Evolutionary conservation across 2,797 vertebrate genomes (phyloP), one percentile per base, ranked within the genome.

Genomic region (Microctenopoma stevenorrisi): DNA sequence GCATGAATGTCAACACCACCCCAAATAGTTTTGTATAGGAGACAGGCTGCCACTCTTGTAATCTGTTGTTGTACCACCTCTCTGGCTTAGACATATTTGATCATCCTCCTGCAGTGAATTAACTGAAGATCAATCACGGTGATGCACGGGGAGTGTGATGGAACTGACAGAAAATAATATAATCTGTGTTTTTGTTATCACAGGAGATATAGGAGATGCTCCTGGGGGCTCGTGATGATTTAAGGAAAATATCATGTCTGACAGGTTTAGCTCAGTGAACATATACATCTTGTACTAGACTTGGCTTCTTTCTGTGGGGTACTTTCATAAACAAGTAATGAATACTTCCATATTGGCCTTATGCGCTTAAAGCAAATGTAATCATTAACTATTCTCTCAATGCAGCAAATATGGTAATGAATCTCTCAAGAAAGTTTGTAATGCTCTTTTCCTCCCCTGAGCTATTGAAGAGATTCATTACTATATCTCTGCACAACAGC

Each of bases 51-150:
- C 13, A 33, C 50, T 64, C 62, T 68, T 73, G 61, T 86, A 82
- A 86, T 90, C 72, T 68, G 60, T 43, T 64, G 57, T 37, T 71
- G 56, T 57, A 42, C 72, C 72, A 76, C 74, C 82, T 84, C 82
- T 86, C 64, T 59, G 64, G 68, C 82, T 80, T 72, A 42, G 40
- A 67, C 60, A 51, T 22, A 63, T 82, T 83, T 78, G 79, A 89
- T 90, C 63, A 69, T 84, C 58, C 35, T 54, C 66, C 84, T 78
- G 65, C 76, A 59, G 75, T 67, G 80, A 88, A 76, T 85, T 82
- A 85, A 83, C 71, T 64, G 67, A 77, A 86, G 90, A 91, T 89
- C 86, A 87, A 86, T 92, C 88, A 66, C 13, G 1, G n/a, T 87
- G 80, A 90, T 84, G 76, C 79, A 74, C 73, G 59, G 58, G 54